Base-by-base conservation (phyloP, 1,140 invertebrate species). In the Drosophila varians region DNA sequence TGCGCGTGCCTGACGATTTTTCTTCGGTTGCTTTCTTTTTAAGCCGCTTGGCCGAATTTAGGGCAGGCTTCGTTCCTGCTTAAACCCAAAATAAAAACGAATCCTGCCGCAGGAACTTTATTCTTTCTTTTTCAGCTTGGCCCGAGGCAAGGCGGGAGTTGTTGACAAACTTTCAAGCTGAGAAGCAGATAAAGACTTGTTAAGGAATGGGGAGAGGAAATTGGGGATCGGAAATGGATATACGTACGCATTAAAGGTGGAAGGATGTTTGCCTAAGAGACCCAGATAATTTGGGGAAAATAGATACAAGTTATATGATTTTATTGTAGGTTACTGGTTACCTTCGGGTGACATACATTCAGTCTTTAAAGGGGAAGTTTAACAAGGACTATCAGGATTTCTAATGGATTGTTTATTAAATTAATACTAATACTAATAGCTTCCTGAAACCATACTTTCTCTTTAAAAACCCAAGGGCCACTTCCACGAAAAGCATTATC, bases 21-120 rank as follows among this genome's bases (percentile, higher is more conserved):
- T 61, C 66, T 51, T 49, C 45, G 21, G 31, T 45, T 19, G 58
- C 46, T 60, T 64, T 62, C 60, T 52, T 58, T 72, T 82, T 76
- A 87, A 84, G 80, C 80, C 73, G 80, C 80, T 86, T 87, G 72
- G 68, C 43, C 80, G 77, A 82, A 86, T 86, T 86, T 87, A 87
- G 82, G 82, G 82, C 82, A 86, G 82, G 82, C 74, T 86, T 80
- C 65, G 48, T 74, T 82, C 49, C 53, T 46, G 58, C 70, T 57
- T 73, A 51, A 42, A 42, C 26, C 61, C 47, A 45, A 53, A 42
- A 66, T 52, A 66, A 66, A 66, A 68, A 66, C 36, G 38, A 12
- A 68, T 68, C 48, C 64, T 43, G 76, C 64, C 54, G 42, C 23
- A 49, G 72, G 66, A 51, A 69, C 49, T 56, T 55, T 55, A 26